These are phyloP conservation scores for Allobates femoralis DNA, from an alignment of 2,797 vertebrate genomes.

Conservation along the genomic window DNA sequence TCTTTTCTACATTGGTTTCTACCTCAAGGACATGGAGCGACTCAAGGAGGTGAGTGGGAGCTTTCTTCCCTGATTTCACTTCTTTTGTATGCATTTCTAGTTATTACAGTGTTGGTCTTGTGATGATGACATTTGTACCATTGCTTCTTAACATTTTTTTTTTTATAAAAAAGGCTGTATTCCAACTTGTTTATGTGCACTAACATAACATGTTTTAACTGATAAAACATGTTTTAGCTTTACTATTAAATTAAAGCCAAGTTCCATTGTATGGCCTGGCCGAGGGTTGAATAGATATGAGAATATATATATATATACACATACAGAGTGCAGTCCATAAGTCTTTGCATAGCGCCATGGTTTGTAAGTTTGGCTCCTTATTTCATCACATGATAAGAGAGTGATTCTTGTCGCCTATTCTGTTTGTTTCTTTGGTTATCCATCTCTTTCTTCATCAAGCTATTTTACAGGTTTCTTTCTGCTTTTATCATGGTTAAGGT, in stretches of 20 bases:
- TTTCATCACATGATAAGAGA: neutral
- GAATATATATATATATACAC: neutral
- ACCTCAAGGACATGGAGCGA: slow-evolving; percentile 99
- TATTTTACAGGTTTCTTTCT: neutral
- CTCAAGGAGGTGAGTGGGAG: slow-evolving; percentile 89
- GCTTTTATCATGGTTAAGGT: slow-evolving; percentile 5
- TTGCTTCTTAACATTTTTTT: neutral
- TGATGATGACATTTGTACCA: neutral
- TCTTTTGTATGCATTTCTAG: neutral
- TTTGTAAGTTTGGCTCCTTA: neutral
- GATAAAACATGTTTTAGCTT: slow-evolving; percentile 11
- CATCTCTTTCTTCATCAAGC: neutral
- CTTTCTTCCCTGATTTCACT: neutral
- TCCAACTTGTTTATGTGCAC: neutral
- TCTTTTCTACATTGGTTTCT: slow-evolving; percentile 99
- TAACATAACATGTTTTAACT: neutral
- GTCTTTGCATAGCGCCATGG: neutral
- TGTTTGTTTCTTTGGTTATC: neutral
- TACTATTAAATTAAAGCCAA: neutral
- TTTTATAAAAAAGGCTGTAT: neutral
- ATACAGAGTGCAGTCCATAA: neutral
- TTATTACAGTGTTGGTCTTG: neutral
- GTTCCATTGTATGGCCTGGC: neutral
- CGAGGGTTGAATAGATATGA: neutral
- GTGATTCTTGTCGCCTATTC: neutral